Evolutionary conservation across 2,888 invertebrate genomes (phyloP), one percentile per base, ranked within the genome.

Genomic region (Lasius platythorax): DNA sequence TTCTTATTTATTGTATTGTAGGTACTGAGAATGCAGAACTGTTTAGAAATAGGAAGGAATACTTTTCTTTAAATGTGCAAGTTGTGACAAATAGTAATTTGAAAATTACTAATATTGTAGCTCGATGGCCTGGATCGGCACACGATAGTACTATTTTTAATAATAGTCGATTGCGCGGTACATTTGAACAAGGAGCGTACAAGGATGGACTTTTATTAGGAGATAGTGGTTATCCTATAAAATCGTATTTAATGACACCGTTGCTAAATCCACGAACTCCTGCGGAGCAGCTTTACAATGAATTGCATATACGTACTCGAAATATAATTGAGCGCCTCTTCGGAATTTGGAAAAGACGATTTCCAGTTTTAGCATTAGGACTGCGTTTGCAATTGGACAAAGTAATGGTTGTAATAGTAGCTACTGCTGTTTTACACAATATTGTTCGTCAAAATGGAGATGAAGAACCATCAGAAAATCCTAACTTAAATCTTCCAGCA

Each of bases 341-440:
- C n/a, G 73, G 73, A 73, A 73, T 73, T 56, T 73, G 73, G 73
- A 73, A 73, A 56, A 73, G 58, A 73, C 58, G 58, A 37, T 73
- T 73, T 56, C 58, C 56, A 37, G 8, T 73, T 73, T 73, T 73
- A 56, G 40, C 73, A 73, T 73, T n/a, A n/a, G n/a, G n/a, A n/a
- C n/a, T 73, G 58, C 40, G 73, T 74, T 18, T 40, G 8, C 30
- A 74, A 74, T 74, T 72, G 33, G 15, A 72, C 30, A 72, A 72
- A 72, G 70, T 72, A 50, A 72, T 72, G 70, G 53, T n/a, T 72
- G 9, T 72, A 72, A 72, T 63, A 63, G 15, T 67, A 43, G 67
- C 23, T 6, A 23, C 67, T 43, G 40, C 67, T 67, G 18, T 66
- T 67, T 67, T 67, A 43, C 67, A 67, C 23, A 67, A 67, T 28